Conservation (phyloP, 1,140 invertebrate genomes). For the Sitodiplosis mosellana region DNA sequence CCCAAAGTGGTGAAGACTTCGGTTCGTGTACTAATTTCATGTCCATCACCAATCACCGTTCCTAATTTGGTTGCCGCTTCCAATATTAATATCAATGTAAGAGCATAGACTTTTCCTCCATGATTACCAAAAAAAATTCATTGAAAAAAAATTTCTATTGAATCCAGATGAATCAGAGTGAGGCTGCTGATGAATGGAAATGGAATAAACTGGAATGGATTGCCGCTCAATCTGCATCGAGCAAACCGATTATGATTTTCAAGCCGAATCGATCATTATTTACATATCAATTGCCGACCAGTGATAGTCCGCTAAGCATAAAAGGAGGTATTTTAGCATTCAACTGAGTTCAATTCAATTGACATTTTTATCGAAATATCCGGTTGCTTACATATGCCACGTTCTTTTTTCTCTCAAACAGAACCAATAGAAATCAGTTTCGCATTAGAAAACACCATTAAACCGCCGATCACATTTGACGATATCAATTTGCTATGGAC, state of each 20-base stretch:
- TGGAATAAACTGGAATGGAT: constrained; percentile 66
- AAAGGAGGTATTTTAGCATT: constrained; percentile 35
- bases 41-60: constrained; percentile 25
- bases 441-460: constrained; percentile 60
- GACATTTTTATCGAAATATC: constrained; percentile 1
- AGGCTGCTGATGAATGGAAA: constrained; percentile 21
- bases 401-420: constrained; percentile 14
- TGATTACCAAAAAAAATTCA: no score
- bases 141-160: no score
- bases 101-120: constrained; percentile 40
- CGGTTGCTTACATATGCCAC: no score
- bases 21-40: constrained; percentile 18
- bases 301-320: constrained; percentile 40
- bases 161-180: constrained; percentile 3
- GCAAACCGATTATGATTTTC: constrained; percentile 53
- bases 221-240: constrained; percentile 47
- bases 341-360: constrained; percentile 3
- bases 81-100: constrained; percentile 42
- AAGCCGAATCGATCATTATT: constrained; percentile 56
- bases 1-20: constrained; percentile 20
- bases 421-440: constrained; percentile 68
- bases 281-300: constrained; percentile 42
- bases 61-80: constrained; percentile 45
- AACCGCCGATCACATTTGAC: constrained; percentile 48
- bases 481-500: constrained; percentile 67